These are phyloP conservation scores for Cylloceria caligata DNA, from an alignment of 2,888 invertebrate genomes.

Conservation along the genomic window DNA sequence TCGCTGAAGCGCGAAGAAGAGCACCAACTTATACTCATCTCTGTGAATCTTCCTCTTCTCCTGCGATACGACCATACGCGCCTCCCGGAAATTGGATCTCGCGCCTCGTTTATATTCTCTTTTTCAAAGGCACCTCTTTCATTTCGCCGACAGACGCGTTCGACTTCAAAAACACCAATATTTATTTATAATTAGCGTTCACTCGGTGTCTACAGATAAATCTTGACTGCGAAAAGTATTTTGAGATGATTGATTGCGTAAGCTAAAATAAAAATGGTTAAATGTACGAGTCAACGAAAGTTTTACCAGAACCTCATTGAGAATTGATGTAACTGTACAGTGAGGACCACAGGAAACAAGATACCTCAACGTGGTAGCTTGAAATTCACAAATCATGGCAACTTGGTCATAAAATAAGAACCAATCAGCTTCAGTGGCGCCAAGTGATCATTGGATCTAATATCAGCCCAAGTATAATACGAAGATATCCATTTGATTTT, in stretches of 20 bases:
- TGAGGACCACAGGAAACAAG: too few relatives aligned
- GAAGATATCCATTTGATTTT: too few relatives aligned
- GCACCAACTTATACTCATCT: constrained; percentile 35
- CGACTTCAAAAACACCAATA: constrained; percentile 37
- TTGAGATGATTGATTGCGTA: background rate
- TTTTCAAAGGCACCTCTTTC: constrained; percentile 59
- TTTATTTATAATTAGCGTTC: constrained; percentile 59
- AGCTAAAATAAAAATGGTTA: background rate
- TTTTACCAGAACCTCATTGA: background rate
- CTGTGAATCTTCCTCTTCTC: constrained; percentile 12
- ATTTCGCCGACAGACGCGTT: constrained; percentile 47
- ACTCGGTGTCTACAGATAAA: background rate
- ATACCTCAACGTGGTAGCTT: too few relatives aligned
- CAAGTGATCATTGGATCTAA: too few relatives aligned
- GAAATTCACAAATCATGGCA: too few relatives aligned
- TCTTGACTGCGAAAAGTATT: constrained; percentile 26
- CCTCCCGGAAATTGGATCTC: constrained; percentile 65
- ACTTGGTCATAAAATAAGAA: too few relatives aligned
- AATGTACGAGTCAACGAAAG: background rate
- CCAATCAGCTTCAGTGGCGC: too few relatives aligned
- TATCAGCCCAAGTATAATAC: too few relatives aligned
- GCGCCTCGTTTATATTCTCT: constrained; percentile 59
- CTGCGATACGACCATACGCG: constrained; percentile 23
- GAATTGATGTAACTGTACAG: too few relatives aligned
- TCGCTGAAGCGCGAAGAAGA: constrained; percentile 59